These are phyloP conservation scores for Lynx canadensis DNA, from an alignment of 2,113 vertebrate genomes.

Conservation along the genomic window DNA sequence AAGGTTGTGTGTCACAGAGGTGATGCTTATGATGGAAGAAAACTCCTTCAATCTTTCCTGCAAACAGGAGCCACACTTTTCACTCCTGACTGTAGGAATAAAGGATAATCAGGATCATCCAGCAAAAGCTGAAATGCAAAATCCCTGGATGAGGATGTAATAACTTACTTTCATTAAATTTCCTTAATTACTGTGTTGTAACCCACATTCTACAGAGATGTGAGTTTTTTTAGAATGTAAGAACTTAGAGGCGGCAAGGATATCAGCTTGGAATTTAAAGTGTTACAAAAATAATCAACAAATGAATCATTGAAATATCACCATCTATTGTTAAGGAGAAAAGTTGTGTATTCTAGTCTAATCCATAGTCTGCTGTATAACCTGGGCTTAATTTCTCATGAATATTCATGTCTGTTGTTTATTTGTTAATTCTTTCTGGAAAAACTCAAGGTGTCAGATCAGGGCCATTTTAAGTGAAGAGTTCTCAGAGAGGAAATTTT, in stretches of 20 bases:
- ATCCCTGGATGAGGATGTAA: neutral
- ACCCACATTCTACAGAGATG: neutral
- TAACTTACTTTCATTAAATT: neutral
- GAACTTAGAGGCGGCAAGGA: neutral
- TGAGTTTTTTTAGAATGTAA: neutral
- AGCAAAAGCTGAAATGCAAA: neutral
- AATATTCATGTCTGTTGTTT: neutral
- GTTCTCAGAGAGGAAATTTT: neutral
- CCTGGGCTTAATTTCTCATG: neutral
- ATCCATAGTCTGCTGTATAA: neutral
- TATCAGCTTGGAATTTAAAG: neutral
- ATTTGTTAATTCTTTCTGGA: neutral
- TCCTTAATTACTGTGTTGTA: neutral
- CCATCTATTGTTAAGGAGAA: neutral
- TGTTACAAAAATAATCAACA: neutral
- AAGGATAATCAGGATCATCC: neutral
- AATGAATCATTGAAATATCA: neutral
- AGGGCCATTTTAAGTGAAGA: neutral
- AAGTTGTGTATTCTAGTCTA: neutral
- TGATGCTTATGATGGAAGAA: too few species aligned
- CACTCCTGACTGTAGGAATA: neutral
- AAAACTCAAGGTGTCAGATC: neutral
- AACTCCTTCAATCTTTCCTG: neutral
- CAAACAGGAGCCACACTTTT: neutral
- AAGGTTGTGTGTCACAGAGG: neutral